Evolutionary conservation across 2,888 invertebrate species (phyloP).

Genomic region (Chrysolina oricalcia): DNA sequence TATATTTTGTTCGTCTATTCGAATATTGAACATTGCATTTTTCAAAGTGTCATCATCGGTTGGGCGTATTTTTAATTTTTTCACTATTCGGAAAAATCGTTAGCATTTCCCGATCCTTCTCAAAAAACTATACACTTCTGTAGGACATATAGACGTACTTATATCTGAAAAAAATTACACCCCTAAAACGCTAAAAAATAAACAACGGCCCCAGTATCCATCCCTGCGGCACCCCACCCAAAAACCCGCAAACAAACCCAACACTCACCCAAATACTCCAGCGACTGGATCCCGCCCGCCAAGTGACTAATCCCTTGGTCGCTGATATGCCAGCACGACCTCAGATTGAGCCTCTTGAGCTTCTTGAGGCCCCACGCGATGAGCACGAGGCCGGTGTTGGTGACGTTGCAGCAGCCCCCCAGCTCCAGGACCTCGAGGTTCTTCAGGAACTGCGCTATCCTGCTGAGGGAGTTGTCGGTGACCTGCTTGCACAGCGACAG

Average conservation of each 20-base stretch:
- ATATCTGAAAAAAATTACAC: too few species aligned
- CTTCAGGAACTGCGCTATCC: slow-evolving; percentile 88
- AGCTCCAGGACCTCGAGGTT: slow-evolving; percentile 91
- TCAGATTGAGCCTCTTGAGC: slow-evolving; percentile 87
- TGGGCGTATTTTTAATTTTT: too few species aligned
- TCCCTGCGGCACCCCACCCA: neutral
- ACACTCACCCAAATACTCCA: slow-evolving; percentile 86
- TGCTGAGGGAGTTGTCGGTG: slow-evolving; percentile 89
- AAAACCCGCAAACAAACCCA: neutral
- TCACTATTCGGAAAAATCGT: too few species aligned
- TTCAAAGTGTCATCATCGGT: too few species aligned
- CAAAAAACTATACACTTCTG: too few species aligned
- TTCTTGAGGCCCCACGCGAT: slow-evolving; percentile 92
- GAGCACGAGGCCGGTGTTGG: slow-evolving; percentile 88
- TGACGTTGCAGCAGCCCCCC: slow-evolving; percentile 93
- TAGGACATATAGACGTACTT: too few species aligned
- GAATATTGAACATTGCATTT: too few species aligned
- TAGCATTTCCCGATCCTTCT: too few species aligned
- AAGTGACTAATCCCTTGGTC: slow-evolving; percentile 93
- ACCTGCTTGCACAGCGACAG: slow-evolving; percentile 95
- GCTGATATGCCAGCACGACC: slow-evolving; percentile 94
- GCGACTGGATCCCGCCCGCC: slow-evolving; percentile 85
- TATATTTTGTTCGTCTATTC: too few species aligned
- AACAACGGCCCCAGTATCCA: neutral
- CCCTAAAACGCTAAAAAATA: too few species aligned